phyloP scores from a whole-genome alignment of 2,888 invertebrate genomes.

The Diarsia brunnea region DNA sequence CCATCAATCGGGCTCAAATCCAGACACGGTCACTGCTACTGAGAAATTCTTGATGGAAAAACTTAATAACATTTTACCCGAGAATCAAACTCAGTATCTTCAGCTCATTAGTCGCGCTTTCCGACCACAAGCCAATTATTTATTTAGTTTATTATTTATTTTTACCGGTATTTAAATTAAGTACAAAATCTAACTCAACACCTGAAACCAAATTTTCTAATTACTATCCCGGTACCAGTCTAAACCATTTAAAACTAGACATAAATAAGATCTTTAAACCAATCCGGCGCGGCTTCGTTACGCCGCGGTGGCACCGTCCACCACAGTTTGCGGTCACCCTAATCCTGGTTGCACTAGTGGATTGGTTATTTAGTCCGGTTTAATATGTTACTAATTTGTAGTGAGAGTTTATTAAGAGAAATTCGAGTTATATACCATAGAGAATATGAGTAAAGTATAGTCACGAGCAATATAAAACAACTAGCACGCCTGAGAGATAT shows the following conservation, averaged over 20 bases:
- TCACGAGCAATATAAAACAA: no score
- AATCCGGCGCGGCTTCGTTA: slow-evolving; percentile 38
- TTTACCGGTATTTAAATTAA: not conserved
- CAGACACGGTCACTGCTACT: not conserved
- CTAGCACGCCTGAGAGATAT: no score
- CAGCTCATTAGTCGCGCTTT: no score
- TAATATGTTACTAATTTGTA: slow-evolving; percentile 17
- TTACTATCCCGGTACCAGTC: slow-evolving; percentile 23
- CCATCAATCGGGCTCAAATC: not conserved
- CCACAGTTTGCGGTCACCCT: slow-evolving; percentile 54
- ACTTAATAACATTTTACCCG: not conserved
- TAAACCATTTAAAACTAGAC: slow-evolving; percentile 29
- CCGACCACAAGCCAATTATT: no score
- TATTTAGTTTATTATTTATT: no score
- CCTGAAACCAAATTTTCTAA: slow-evolving; percentile 26
- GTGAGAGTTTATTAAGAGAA: slow-evolving; percentile 11
- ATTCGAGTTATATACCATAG: not conserved
- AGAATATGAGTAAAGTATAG: not conserved
- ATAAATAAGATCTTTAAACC: slow-evolving; percentile 53
- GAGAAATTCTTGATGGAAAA: not conserved
- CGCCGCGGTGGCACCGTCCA: slow-evolving; percentile 47
- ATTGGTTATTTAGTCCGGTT: slow-evolving; percentile 38
- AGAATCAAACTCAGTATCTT: no score
- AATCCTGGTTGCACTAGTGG: slow-evolving; percentile 45
- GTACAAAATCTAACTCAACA: not conserved